Evolutionary conservation across 1,140 invertebrate genomes (phyloP).

Genomic region (Spodoptera litura): DNA sequence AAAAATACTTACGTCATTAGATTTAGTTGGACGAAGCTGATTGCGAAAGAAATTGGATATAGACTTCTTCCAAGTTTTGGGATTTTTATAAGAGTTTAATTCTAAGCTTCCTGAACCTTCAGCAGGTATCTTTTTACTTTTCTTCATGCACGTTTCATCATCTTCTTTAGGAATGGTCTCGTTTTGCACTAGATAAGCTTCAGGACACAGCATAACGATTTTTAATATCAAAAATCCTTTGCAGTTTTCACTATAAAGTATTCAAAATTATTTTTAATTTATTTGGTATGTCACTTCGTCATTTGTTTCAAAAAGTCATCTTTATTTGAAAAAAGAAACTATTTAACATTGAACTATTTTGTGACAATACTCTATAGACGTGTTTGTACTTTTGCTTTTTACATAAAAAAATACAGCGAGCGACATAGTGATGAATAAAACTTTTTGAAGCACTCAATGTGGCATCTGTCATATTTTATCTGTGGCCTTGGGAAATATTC

Average conservation of each 20-base stretch:
- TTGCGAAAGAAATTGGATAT: conserved; percentile 79
- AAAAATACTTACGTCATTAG: conserved; percentile 73
- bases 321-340: conserved; percentile 53
- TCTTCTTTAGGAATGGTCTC: conserved; percentile 64
- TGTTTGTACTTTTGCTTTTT: too few relatives aligned
- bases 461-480: background rate
- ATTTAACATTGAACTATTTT: conserved; percentile 15
- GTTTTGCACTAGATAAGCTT: conserved; percentile 67
- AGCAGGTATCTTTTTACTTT: conserved; percentile 65
- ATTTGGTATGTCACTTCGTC: conserved; percentile 50
- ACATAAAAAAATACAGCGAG: too few relatives aligned
- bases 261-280: conserved; percentile 57
- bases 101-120: conserved; percentile 70
- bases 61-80: conserved; percentile 80
- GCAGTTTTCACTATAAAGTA: conserved; percentile 58
- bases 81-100: conserved; percentile 73
- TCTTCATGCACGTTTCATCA: conserved; percentile 61
- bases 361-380: too few relatives aligned
- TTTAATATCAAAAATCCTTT: conserved; percentile 57
- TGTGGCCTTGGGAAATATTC: background rate
- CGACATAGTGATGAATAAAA: too few relatives aligned
- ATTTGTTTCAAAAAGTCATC: conserved; percentile 51
- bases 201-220: conserved; percentile 63
- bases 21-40: conserved; percentile 76
- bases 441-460: too few relatives aligned